These are phyloP conservation scores for Siniperca chuatsi DNA, from an alignment of 2,113 vertebrate genomes.

Conservation along the genomic window DNA sequence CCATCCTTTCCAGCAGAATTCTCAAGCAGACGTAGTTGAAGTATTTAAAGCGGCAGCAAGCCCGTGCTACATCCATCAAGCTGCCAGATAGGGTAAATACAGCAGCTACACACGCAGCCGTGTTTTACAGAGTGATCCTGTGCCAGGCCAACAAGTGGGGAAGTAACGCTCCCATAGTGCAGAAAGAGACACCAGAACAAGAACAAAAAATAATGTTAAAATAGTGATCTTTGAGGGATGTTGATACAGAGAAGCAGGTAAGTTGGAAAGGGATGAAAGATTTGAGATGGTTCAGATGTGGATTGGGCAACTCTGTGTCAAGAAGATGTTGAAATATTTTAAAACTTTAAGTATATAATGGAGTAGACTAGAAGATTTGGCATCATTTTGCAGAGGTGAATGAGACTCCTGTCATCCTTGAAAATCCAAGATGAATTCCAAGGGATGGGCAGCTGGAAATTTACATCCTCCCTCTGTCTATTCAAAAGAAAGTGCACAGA, in stretches of 20 bases:
- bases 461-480: neutral
- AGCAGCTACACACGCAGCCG: constrained; percentile 22
- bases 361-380: neutral
- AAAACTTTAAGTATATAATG: neutral
- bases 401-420: neutral
- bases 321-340: neutral
- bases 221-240: neutral
- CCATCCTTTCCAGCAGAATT: constrained; percentile 72
- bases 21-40: constrained; percentile 55
- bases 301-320: neutral
- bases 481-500: neutral
- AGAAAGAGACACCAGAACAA: neutral
- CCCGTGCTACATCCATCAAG: constrained; percentile 50
- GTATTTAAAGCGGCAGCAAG: constrained; percentile 51
- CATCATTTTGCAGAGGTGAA: neutral
- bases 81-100: constrained; percentile 44
- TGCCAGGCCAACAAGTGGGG: neutral
- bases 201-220: neutral
- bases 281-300: neutral
- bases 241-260: neutral
- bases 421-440: neutral
- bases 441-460: neutral
- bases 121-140: constrained; percentile 23
- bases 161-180: neutral
- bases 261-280: neutral